Base-by-base conservation (phyloP, 64 coral and sea anemone species). In the Cladopsammia gracilis region DNA sequence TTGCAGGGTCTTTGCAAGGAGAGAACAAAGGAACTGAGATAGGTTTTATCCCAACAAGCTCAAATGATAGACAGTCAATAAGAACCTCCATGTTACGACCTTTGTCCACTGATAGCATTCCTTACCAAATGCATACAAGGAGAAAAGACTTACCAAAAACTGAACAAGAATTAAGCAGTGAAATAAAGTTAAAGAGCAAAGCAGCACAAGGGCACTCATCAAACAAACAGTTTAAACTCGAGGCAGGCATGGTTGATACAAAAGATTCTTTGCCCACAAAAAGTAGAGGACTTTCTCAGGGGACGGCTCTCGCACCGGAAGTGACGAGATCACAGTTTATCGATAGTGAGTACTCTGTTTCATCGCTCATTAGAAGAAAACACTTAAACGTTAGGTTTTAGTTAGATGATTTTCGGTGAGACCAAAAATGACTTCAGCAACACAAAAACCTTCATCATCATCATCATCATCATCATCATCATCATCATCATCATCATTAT, bases 311-410 rank as follows among this genome's bases (percentile, higher is more conserved):
- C 45, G 3, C 62, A 50, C 19, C n/a, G 34, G 19, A 48, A 68
- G 44, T 84, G 80, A 7, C 61, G 45, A 46, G 34, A 67, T 48
- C 62, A 68, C 61, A 66, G 12, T 14, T 51, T 1, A 48, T 47
- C 24, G 62, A 84, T 50, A 68, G 80, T 84, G 58, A 84, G 80
- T 84, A 84, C 62, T 13, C 4, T 12, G n/a, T 50, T 66, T 50
- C 44, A 23, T 68, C 44, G 11, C 62, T 84, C 18, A 50, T 52
- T 68, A 12, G 19, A 62, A 67, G 45, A 14, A 48, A 25, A 10
- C 46, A 67, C 8, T 84, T 25, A 5, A 14, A 84, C 45, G 22
- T 6, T 44, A 24, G 10, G 53, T 48, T 66, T 48, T 84, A 50
- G 43, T 23, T 7, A 84, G 25, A 8, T 62, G 25, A 19, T 25